Evolutionary conservation across 2,113 vertebrate species (phyloP), one percentile per base, ranked within the genome.

Genomic region (Salvelinus sp.): DNA sequence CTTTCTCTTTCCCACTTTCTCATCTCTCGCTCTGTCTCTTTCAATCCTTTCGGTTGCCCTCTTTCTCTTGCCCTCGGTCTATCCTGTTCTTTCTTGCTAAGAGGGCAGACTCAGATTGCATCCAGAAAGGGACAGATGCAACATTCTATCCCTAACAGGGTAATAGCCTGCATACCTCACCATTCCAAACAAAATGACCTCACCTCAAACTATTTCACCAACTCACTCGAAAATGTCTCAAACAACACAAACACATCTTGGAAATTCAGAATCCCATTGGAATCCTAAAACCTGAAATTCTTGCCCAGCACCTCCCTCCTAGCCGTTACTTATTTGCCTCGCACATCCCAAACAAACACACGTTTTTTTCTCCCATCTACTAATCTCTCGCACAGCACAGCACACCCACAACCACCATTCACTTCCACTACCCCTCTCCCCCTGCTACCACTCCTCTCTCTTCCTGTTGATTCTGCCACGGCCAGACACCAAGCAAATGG

Each of bases 401-500:
- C 85, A 72, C 79, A 80, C 81, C 79, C 77, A 81, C 57, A 75
- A 73, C 82, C 75, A 73, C 25, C 50, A 10, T 83, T 67, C 38
- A 10, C 38, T 44, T 12, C 38, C 2, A 44, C 38, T 44, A 44
- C 38, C 70, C 74, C 30, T 2, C 60, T 76, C 67, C 60, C 68
- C 48, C 47, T 25, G 38, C 58, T 62, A 74, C 70, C 75, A 23
- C 13, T 75, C 71, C 23, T 4, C 63, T 63, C 38, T 44, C 77
- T 77, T 80, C 75, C 73, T 62, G 70, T 81, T 87, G 87, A 91
- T 78, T 88, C 82, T 84, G 78, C 77, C 82, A 83, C 82, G 88
- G 87, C 91, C 87, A 85, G 78, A 62, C n/a, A 62, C 5, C 79
- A 79, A 88, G 89, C 88, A 92, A 93, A 92, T 92, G 90, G 91